These are phyloP conservation scores for Scartelaos histophorus DNA, from an alignment of 2,113 vertebrate species.

Conservation along the genomic window DNA sequence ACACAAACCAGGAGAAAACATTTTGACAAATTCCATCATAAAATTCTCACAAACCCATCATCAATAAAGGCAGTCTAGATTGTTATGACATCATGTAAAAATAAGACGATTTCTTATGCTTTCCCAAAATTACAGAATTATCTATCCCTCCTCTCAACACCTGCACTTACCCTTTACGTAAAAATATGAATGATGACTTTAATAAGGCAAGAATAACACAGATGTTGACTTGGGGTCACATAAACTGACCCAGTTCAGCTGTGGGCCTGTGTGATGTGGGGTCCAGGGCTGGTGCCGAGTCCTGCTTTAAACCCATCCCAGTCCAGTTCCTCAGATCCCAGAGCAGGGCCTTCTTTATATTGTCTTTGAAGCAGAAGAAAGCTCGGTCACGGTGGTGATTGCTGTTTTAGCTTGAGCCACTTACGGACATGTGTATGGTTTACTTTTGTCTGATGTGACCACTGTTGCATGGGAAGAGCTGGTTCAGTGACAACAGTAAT, in stretches of 20 bases:
- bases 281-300: conserved; percentile 61
- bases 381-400: conserved; percentile 68
- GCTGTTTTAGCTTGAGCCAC: conserved; percentile 52
- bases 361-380: conserved; percentile 72
- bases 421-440: conserved; percentile 61
- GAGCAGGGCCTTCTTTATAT: conserved; percentile 50
- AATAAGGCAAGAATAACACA: conserved; percentile 11
- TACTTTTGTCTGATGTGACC: conserved; percentile 49
- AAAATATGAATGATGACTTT: neutral
- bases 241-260: conserved; percentile 27
- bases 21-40: too few relatives aligned
- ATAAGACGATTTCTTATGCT: too few relatives aligned
- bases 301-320: conserved; percentile 60
- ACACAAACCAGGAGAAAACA: too few relatives aligned
- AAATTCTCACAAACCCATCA: too few relatives aligned
- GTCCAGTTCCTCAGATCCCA: conserved; percentile 41
- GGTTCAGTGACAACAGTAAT: conserved; percentile 63
- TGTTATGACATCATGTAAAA: too few relatives aligned
- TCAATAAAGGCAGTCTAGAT: too few relatives aligned
- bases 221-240: conserved; percentile 24
- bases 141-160: neutral
- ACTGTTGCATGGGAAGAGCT: conserved; percentile 57
- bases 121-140: neutral
- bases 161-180: neutral
- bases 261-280: conserved; percentile 60